These are phyloP conservation scores for Pseudochaenichthys georgianus DNA, from an alignment of 2,797 vertebrate species.

Conservation along the genomic window DNA sequence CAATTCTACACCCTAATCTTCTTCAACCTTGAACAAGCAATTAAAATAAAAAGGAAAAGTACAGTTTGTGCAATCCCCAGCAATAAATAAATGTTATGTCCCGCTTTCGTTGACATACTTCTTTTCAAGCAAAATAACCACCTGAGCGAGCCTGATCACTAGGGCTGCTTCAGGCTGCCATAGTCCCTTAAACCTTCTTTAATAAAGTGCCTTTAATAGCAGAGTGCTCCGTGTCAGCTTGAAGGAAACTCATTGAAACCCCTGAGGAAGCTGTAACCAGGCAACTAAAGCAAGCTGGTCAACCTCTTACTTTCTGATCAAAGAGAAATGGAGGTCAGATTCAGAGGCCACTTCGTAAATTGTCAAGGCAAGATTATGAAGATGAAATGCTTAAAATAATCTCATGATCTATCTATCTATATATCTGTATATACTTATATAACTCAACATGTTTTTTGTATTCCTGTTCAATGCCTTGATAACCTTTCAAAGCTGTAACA, in stretches of 20 bases:
- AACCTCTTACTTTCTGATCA: conserved; percentile 37
- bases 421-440: too few species aligned
- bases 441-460: too few species aligned
- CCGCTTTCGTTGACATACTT: not conserved
- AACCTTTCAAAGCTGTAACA: too few species aligned
- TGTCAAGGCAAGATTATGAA: conserved; percentile 16
- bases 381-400: not conserved
- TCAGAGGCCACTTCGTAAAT: conserved; percentile 36
- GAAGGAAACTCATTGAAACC: conserved; percentile 58
- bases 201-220: conserved; percentile 44
- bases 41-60: conserved; percentile 5
- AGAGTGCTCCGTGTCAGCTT: conserved; percentile 42
- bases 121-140: not conserved
- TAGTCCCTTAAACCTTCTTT: conserved; percentile 38
- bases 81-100: conserved; percentile 4
- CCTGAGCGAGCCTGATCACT: conserved; percentile 7
- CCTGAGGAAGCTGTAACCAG: conserved; percentile 67
- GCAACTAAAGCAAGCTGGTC: conserved; percentile 62
- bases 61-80: not conserved
- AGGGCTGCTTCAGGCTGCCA: not conserved
- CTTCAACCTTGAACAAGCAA: not conserved
- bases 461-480: too few species aligned
- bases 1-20: not conserved
- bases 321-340: conserved; percentile 57
- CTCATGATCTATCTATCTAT: not conserved